Percentiles rank a stretch among this genome's conserved stretches.
Conservation (phyloP, 2,113 vertebrate genomes). For the Ceyx melanurus region DNA sequence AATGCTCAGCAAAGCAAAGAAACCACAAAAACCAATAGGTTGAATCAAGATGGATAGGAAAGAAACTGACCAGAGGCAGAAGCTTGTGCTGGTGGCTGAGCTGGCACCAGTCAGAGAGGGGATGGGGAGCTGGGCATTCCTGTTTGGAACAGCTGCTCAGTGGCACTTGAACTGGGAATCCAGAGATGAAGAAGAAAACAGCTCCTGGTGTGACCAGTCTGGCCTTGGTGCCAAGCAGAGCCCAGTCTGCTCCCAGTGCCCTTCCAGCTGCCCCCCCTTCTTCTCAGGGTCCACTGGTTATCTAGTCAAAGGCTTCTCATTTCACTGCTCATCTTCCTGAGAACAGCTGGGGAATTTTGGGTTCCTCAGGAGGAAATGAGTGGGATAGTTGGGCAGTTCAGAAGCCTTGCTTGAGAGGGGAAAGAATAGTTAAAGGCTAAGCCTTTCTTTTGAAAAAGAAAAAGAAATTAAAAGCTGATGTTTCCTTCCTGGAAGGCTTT, state of each 20-base stretch:
- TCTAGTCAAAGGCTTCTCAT: not conserved
- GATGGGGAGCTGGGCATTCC: not conserved
- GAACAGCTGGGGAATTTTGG: constrained; percentile 24
- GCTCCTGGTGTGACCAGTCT: no score
- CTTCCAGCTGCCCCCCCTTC: no score
- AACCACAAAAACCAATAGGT: not conserved
- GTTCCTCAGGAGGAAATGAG: constrained; percentile 24
- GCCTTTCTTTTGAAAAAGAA: not conserved
- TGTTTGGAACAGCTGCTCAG: not conserved
- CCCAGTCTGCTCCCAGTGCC: no score
- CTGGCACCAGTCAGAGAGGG: not conserved
- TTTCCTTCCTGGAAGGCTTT: not conserved
- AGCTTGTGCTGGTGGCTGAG: not conserved
- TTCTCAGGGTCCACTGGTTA: not conserved
- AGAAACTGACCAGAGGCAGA: not conserved
- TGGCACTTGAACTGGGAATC: no score
- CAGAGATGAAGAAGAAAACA: no score
- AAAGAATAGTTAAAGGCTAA: constrained; percentile 6
- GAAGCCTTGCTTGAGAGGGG: not conserved
- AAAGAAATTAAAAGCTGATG: not conserved
- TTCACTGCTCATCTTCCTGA: constrained; percentile 15
- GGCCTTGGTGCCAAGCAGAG: no score
- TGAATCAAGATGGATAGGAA: not conserved
- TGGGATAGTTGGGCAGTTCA: not conserved
- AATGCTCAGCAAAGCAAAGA: not conserved